A percentile compares a stretch with the other conserved stretches of the same genome.
Conservation (phyloP, 2,888 invertebrate genomes). For the Axea sp. region DNA sequence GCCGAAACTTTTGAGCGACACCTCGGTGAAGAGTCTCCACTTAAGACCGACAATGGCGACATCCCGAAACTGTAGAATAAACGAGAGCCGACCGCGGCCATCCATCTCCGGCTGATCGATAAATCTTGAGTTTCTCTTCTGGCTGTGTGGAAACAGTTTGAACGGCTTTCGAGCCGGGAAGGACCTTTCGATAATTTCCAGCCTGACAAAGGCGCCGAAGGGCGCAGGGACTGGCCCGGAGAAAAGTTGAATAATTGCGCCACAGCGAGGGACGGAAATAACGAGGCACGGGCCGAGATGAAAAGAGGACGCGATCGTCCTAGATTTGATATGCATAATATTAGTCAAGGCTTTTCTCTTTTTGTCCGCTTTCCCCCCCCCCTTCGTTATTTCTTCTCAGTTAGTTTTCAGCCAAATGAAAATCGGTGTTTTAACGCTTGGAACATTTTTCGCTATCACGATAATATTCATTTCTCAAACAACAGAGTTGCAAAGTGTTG, state of each 20-base stretch:
- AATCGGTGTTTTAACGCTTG: too few relatives aligned
- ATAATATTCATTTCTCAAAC: too few relatives aligned
- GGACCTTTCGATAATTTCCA: constrained; percentile 37
- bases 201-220: constrained; percentile 17
- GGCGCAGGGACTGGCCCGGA: constrained; percentile 8
- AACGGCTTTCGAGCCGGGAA: constrained; percentile 21
- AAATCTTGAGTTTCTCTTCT: constrained; percentile 44
- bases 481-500: too few relatives aligned
- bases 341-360: constrained; percentile 9
- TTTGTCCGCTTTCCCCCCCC: neutral
- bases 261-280: constrained; percentile 30
- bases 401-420: too few relatives aligned
- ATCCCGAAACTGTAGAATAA: constrained; percentile 46
- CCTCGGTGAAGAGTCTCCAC: constrained; percentile 41
- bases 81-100: constrained; percentile 41
- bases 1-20: constrained; percentile 42
- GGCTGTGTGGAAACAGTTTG: constrained; percentile 14
- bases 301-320: constrained; percentile 18
- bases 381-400: neutral
- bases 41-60: constrained; percentile 45
- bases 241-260: constrained; percentile 44
- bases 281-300: constrained; percentile 13
- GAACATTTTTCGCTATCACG: too few relatives aligned
- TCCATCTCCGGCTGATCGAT: constrained; percentile 44
- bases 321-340: constrained; percentile 26